Evolutionary conservation across 2,888 invertebrate genomes (phyloP).

Genomic region (Alloscopus bannaensis): DNA sequence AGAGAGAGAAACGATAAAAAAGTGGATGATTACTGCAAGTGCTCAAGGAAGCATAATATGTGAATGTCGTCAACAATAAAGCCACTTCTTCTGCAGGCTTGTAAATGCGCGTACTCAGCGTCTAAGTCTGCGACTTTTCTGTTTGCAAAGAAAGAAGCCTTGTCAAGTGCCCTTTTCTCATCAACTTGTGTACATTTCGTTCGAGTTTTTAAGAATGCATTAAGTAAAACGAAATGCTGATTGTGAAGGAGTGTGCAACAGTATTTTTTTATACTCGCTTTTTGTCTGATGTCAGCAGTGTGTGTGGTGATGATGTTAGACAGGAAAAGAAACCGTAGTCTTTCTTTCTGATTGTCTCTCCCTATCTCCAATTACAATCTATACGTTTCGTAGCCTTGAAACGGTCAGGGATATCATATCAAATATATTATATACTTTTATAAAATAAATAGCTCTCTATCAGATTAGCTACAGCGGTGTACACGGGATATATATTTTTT

Average conservation of each 20-base stretch:
- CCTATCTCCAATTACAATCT: slow-evolving; percentile 40
- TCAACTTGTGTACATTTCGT: no score
- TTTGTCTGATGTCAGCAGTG: no score
- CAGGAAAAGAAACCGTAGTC: slow-evolving; percentile 66
- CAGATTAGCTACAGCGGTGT: no score
- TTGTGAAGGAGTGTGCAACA: slow-evolving; percentile 24
- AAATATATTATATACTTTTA: no score
- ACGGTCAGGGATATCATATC: slow-evolving; percentile 60
- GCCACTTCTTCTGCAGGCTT: slow-evolving; percentile 11
- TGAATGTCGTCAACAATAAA: slow-evolving; percentile 15
- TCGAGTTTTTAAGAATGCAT: no score
- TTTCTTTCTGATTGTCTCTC: slow-evolving; percentile 52
- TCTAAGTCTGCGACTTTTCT: slow-evolving; percentile 4
- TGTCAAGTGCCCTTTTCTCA: slow-evolving; percentile 48
- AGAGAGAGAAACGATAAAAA: slow-evolving; percentile 52
- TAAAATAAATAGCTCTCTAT: no score
- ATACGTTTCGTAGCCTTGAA: slow-evolving; percentile 57
- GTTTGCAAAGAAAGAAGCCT: slow-evolving; percentile 31
- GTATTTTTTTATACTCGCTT: slow-evolving; percentile 52
- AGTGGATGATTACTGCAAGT: slow-evolving; percentile 2
- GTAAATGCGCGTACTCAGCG: slow-evolving; percentile 5
- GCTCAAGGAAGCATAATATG: slow-evolving; percentile 52
- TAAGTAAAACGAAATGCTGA: no score
- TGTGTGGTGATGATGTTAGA: slow-evolving; percentile 40
- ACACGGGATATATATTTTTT: no score